Evolutionary conservation across 2,797 vertebrate genomes (phyloP), one percentile per base, ranked within the genome.

Genomic region (Pipistrellus nathusii): DNA sequence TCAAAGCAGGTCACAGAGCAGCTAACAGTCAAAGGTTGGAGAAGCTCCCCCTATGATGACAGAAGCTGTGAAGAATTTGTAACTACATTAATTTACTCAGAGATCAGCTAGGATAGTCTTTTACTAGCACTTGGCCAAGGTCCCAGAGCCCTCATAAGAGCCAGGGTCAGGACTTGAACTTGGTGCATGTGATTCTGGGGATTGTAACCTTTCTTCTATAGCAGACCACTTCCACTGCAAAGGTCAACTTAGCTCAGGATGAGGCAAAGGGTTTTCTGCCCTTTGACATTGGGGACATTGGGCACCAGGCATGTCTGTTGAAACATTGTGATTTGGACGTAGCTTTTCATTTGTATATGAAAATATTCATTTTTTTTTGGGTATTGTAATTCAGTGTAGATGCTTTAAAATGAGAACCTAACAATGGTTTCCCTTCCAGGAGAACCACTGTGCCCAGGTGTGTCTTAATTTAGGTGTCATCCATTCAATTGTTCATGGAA

Each of bases 391-490:
- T 92, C 30, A 57, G 44, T 57, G n/a, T 38, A 73, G 46, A 21
- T 3, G 11, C 27, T 57, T 86, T 71, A 71, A 90, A 82, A 53
- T 23, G 9, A 75, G 57, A 82, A 71, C 6, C 38, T 38, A 51
- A 64, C 4, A 48, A 64, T 69, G 73, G 38, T n/a, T 93, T 84
- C 80, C 30, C 13, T 86, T 78, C 57, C 51, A n/a, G 68, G 32
- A 84, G 78, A 88, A 41, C 20, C 25, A 41, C 0, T 9, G 12
- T 92, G 68, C 15, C n/a, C 53, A 64, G 44, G 51, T 71, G 66
- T 87, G 38, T 32, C 59, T 94, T 90, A 76, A 66, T 84, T 94
- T 86, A 89, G 38, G 41, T 88, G 88, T 64, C 17, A 87, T 23
- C 27, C 12, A 76, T 64, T 93, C 13, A 27, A 53, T 51, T 89